Evolutionary conservation across 2,888 invertebrate genomes (phyloP), one percentile per base, ranked within the genome.

Genomic region (Smittia aterrima): DNA sequence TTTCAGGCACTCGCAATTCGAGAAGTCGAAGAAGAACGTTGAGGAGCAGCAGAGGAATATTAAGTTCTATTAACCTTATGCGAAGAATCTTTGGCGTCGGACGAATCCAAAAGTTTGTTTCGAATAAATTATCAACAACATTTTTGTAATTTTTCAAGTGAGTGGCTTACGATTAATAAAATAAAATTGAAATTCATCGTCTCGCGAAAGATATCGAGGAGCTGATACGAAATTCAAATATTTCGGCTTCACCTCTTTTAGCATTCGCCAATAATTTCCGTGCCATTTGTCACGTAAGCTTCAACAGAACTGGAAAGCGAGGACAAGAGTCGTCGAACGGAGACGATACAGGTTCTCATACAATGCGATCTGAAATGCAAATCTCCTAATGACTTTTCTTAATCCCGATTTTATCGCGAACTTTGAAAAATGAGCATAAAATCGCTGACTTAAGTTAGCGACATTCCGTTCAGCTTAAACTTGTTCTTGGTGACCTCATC

Each of bases 1-100:
- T 71, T 32, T 0, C 16, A 71, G 70, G 41, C 70, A 71, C 54
- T 71, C 54, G 3, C 16, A 53, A 9, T 71, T 53, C 22, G 22
- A 71, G 54, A 58, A 58, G 22, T 22, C 58, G 22, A 7, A 20
- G 22, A 58, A 18, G 22, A 58, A 58, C 58, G 58, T 58, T 22
- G 22, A 7, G 3, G 58, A 58, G 22, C 58, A 58, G 22, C 18
- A 22, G 22, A 58, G n/a, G 58, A 58, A 58, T 58, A 58, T 58
- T 22, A 58, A 58, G 22, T 58, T 58, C n/a, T 18, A 58, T 20
- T 58, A 58, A 58, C n/a, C 22, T 3, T 13, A 58, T 18, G 13
- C 47, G 2, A 22, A 47, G 47, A n/a, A 47, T 47, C 47, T 47
- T 58, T 58, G 18, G 18, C 58, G 22, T 58, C 18, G 58, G 1